Evolutionary conservation across 37 sponge, comb jelly and placozoan genomes (phyloP).

Genomic region (Bolinopsis microptera): DNA sequence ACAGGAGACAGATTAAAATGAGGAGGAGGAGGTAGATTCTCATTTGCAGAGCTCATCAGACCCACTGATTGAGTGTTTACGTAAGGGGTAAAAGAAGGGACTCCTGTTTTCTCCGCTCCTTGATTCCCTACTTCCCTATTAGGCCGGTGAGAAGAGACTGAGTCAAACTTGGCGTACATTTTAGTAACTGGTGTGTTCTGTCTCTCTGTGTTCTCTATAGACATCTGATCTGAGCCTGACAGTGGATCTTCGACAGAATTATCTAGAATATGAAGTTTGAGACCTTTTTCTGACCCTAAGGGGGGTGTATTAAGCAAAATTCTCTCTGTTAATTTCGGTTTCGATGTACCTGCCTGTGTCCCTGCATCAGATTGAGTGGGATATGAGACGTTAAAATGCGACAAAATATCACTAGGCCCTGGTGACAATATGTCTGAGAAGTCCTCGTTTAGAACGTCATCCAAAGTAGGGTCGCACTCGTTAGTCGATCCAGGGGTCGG

Average conservation of each 20-base stretch:
- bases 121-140: not conserved
- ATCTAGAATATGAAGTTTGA: not conserved
- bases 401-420: not conserved
- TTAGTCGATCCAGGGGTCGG: not conserved
- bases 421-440: conserved; percentile 42
- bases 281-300: not conserved
- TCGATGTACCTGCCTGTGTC: not conserved
- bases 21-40: not conserved
- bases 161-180: conserved; percentile 4
- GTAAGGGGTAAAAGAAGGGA: not conserved
- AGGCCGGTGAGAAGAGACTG: not conserved
- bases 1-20: conserved; percentile 40
- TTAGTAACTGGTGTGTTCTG: not conserved
- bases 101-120: not conserved
- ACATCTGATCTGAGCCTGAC: not conserved
- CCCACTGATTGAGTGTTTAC: conserved; percentile 42
- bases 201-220: not conserved
- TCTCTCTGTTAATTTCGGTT: too few relatives aligned
- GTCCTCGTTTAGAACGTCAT: conserved; percentile 17
- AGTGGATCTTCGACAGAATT: not conserved
- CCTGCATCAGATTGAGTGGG: not conserved
- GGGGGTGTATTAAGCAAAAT: too few relatives aligned
- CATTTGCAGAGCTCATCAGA: conserved; percentile 14
- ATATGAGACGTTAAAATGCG: not conserved
- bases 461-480: not conserved